Conservation (phyloP, 2,797 vertebrate genomes). For the Helicolenus hilgendorfi region DNA sequence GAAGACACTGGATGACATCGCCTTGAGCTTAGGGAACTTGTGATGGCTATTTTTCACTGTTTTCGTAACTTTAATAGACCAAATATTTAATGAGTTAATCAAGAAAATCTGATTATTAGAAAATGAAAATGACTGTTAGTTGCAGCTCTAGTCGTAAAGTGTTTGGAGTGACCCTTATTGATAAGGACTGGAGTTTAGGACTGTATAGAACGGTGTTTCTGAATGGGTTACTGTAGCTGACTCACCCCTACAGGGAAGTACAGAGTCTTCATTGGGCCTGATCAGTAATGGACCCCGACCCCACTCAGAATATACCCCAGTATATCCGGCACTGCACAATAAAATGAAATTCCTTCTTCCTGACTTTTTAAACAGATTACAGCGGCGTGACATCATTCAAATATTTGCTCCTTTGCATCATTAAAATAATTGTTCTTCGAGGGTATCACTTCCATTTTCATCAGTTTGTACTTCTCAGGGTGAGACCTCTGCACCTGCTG, state of each 20-base stretch:
- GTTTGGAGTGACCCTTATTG: background rate
- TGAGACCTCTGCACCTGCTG: conserved; percentile 1
- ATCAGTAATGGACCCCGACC: background rate
- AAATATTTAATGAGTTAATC: background rate
- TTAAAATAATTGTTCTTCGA: background rate
- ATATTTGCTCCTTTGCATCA: background rate
- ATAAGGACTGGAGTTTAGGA: background rate
- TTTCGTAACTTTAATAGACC: background rate
- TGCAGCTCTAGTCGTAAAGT: too few species aligned
- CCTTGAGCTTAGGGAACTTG: background rate
- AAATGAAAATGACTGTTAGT: background rate
- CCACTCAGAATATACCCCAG: background rate
- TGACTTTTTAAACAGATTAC: background rate
- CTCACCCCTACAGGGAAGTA: background rate
- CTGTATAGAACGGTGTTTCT: background rate
- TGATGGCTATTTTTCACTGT: background rate
- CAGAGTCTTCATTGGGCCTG: background rate
- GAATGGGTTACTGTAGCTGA: background rate
- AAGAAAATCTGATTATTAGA: background rate
- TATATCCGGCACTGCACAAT: background rate
- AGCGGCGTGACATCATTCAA: background rate
- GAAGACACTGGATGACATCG: background rate
- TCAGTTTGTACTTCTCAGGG: conserved; percentile 1
- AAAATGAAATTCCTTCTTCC: background rate
- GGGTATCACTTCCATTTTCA: conserved; percentile 22